Evolutionary conservation across 2,113 vertebrate genomes (phyloP).

Genomic region (Ailurus styani): DNA sequence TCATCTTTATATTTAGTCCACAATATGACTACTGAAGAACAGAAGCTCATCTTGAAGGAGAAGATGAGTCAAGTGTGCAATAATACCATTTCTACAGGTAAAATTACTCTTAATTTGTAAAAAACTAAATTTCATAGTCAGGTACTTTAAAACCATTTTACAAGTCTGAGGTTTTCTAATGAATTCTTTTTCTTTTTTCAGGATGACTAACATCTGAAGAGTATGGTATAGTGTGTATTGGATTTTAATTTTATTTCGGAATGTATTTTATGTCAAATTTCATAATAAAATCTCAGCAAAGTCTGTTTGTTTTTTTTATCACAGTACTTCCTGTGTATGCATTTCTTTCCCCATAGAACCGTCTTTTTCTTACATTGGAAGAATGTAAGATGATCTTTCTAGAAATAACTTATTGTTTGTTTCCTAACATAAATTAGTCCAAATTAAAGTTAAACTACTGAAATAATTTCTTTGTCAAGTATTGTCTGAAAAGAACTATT

Average conservation of each 20-base stretch:
- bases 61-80: not conserved
- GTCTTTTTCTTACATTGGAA: not conserved
- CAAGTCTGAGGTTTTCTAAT: not conserved
- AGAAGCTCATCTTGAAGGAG: not conserved
- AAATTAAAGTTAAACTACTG: not conserved
- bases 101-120: not conserved
- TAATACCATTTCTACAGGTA: slow-evolving; percentile 27
- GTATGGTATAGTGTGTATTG: not conserved
- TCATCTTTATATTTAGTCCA: not conserved
- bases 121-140: not conserved
- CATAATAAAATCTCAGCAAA: slow-evolving; percentile 41
- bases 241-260: not conserved
- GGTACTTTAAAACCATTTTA: not conserved
- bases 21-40: not conserved
- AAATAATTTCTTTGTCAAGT: not conserved
- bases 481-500: not conserved
- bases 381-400: not conserved
- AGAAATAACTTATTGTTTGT: not conserved
- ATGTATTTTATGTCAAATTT: slow-evolving; percentile 36
- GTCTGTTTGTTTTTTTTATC: not conserved
- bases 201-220: slow-evolving; percentile 16
- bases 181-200: slow-evolving; percentile 40
- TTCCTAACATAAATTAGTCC: not conserved
- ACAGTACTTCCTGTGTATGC: not conserved
- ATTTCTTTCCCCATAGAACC: not conserved